phyloP scores from a whole-genome alignment of 92 coral and sea anemone species.

The Bergia sp. region DNA sequence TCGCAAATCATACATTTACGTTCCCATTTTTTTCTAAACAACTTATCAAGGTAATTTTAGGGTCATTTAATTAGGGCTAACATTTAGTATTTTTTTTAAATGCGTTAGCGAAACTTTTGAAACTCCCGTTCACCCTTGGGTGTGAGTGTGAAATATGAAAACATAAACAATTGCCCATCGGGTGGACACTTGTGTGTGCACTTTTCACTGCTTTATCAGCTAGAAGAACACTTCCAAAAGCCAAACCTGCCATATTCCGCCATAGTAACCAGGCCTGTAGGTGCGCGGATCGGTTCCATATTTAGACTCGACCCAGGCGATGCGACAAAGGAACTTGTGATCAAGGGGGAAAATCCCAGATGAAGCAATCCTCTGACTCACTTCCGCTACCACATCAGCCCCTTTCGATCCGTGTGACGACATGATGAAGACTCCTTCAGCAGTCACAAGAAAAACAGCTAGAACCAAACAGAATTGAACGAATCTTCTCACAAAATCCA shows the following conservation, averaged over 20 bases:
- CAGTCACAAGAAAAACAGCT: background rate
- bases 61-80: too few relatives aligned
- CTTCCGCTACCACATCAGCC: slow-evolving; percentile 55
- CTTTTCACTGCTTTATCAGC: too few relatives aligned
- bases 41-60: too few relatives aligned
- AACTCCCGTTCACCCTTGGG: too few relatives aligned
- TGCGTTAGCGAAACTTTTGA: too few relatives aligned
- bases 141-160: too few relatives aligned
- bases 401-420: slow-evolving; percentile 54
- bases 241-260: slow-evolving; percentile 83
- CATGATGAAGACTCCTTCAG: background rate
- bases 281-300: slow-evolving; percentile 64
- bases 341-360: slow-evolving; percentile 65
- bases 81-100: too few relatives aligned
- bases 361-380: slow-evolving; percentile 37
- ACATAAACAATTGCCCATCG: too few relatives aligned
- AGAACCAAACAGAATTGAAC: background rate
- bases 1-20: too few relatives aligned
- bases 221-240: background rate
- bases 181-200: too few relatives aligned
- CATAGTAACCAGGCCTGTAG: slow-evolving; percentile 67
- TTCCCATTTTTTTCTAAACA: too few relatives aligned
- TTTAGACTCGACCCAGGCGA: slow-evolving; percentile 87
- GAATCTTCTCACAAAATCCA: slow-evolving; percentile 12
- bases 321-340: slow-evolving; percentile 75